These are phyloP conservation scores for Pangasianodon hypophthalmus DNA, from an alignment of 2,113 vertebrate genomes.

Conservation along the genomic window DNA sequence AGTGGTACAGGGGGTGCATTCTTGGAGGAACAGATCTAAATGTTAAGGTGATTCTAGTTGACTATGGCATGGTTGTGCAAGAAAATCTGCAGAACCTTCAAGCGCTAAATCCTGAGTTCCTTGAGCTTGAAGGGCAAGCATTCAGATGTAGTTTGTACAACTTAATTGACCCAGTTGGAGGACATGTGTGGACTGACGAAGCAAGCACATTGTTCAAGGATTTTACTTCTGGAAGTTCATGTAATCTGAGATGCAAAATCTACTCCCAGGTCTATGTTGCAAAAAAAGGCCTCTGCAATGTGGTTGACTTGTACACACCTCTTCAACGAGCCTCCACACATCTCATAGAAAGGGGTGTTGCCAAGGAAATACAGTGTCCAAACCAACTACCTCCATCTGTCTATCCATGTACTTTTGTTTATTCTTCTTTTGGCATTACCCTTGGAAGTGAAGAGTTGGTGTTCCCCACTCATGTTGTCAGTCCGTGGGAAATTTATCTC, in stretches of 20 bases:
- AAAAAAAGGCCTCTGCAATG: conserved; percentile 69
- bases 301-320: conserved; percentile 80
- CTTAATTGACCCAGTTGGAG: conserved; percentile 63
- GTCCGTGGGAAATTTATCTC: conserved; percentile 83
- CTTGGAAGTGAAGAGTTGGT: conserved; percentile 80
- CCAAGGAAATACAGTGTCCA: conserved; percentile 37
- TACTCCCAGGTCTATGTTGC: conserved; percentile 66
- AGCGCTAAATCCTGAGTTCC: conserved; percentile 74
- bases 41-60: conserved; percentile 76
- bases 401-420: conserved; percentile 79
- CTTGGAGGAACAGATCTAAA: conserved; percentile 55
- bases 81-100: conserved; percentile 73
- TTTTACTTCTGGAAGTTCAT: conserved; percentile 63
- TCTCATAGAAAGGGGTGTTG: conserved; percentile 65
- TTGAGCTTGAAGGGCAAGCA: conserved; percentile 79
- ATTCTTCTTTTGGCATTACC: conserved; percentile 79
- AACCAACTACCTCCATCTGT: conserved; percentile 60
- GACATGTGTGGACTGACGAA: conserved; percentile 66
- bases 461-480: conserved; percentile 78
- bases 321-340: conserved; percentile 63
- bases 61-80: conserved; percentile 77
- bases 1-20: conserved; percentile 82
- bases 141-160: conserved; percentile 81
- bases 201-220: conserved; percentile 63
- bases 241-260: conserved; percentile 75